Conservation (phyloP, 2,888 invertebrate species). For the Gortyna flavago region DNA sequence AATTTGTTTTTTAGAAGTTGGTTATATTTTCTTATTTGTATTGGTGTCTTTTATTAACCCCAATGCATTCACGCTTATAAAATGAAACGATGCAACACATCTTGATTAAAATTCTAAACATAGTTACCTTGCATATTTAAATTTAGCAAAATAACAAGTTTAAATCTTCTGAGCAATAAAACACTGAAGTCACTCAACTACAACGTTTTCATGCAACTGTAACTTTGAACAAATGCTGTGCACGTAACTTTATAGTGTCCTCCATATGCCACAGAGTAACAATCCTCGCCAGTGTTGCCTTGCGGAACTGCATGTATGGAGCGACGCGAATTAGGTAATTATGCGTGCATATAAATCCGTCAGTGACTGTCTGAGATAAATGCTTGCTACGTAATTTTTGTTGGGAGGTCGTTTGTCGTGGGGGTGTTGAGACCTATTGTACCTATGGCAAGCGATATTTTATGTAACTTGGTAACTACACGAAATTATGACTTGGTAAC, state of each 20-base stretch:
- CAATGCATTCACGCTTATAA: background rate
- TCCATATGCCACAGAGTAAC: constrained; percentile 25
- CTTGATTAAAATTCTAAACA: background rate
- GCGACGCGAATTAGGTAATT: constrained; percentile 69
- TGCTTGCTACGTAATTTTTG: constrained; percentile 17
- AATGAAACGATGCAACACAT: background rate
- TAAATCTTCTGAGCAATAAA: background rate
- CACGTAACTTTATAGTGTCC: background rate
- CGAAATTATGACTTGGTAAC: background rate
- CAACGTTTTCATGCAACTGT: constrained; percentile 13
- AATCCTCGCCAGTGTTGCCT: constrained; percentile 14
- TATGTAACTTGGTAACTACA: background rate
- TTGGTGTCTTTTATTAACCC: background rate
- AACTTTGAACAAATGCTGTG: constrained; percentile 1
- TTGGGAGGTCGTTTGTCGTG: background rate
- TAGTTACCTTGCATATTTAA: background rate
- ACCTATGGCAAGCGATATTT: background rate
- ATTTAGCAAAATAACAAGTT: background rate
- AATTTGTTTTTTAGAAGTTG: background rate
- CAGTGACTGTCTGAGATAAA: constrained; percentile 44
- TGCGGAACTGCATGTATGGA: constrained; percentile 45
- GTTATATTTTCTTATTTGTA: background rate
- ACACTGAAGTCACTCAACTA: background rate
- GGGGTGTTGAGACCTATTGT: background rate
- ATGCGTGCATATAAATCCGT: constrained; percentile 67